phyloP scores from a whole-genome alignment of 2,113 vertebrate species.

The Perca schrenkii region DNA sequence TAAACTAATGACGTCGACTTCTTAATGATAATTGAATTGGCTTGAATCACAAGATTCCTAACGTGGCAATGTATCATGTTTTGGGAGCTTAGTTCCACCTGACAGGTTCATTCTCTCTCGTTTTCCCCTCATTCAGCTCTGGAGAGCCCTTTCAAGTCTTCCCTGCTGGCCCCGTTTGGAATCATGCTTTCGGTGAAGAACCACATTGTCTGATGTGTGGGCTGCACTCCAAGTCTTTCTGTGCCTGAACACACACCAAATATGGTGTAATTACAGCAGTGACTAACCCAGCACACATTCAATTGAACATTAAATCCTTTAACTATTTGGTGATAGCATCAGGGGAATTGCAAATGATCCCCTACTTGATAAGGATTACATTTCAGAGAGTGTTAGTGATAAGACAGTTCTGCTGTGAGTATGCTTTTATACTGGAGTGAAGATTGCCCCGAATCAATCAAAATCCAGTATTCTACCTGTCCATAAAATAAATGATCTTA shows the following conservation, averaged over 20 bases:
- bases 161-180: background rate
- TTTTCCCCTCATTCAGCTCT: slow-evolving; percentile 2
- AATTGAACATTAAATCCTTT: slow-evolving; percentile 31
- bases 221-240: slow-evolving; percentile 37
- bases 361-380: slow-evolving; percentile 2
- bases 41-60: slow-evolving; percentile 45
- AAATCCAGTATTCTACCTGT: background rate
- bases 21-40: slow-evolving; percentile 62
- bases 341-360: slow-evolving; percentile 14
- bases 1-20: slow-evolving; percentile 47
- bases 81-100: slow-evolving; percentile 63
- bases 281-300: background rate
- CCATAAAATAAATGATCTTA: background rate
- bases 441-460: slow-evolving; percentile 1
- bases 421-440: background rate
- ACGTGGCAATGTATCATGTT: slow-evolving; percentile 57
- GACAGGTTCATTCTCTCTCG: slow-evolving; percentile 28
- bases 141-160: slow-evolving; percentile 44
- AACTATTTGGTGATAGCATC: slow-evolving; percentile 34
- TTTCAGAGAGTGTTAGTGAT: background rate
- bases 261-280: slow-evolving; percentile 20
- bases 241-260: slow-evolving; percentile 18
- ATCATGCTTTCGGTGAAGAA: slow-evolving; percentile 18
- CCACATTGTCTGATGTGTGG: slow-evolving; percentile 38
- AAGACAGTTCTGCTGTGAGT: background rate